A percentile compares a stretch with the other conserved stretches of the same genome.
phyloP scores from a whole-genome alignment of 2,888 invertebrate species.

The Pterobdella sp. region DNA sequence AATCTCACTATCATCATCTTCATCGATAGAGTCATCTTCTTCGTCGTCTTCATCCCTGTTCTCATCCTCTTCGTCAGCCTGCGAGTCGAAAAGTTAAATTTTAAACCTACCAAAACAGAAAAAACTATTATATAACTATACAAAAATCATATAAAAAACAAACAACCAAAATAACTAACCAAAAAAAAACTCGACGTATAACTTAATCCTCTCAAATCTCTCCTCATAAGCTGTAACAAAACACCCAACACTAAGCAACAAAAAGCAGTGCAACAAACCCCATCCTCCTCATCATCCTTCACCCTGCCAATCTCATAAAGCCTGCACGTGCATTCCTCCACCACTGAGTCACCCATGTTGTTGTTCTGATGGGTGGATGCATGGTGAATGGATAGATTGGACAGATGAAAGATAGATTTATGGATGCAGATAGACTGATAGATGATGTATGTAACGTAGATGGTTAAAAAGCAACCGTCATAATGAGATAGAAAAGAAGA shows the following conservation, averaged over 20 bases:
- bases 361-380: constrained; percentile 42
- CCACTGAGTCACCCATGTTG: constrained; percentile 60
- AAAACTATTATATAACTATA: neutral
- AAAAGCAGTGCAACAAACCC: constrained; percentile 54
- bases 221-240: too few species aligned
- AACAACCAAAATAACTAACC: too few species aligned
- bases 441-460: neutral
- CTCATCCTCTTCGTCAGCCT: constrained; percentile 40
- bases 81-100: constrained; percentile 2
- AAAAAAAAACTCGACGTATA: too few species aligned
- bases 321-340: constrained; percentile 80
- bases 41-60: constrained; percentile 40
- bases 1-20: constrained; percentile 17
- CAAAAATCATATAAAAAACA: neutral
- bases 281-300: constrained; percentile 79
- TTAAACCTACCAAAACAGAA: constrained; percentile 18
- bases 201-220: too few species aligned
- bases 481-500: neutral
- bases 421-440: neutral
- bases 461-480: too few species aligned
- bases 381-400: too few species aligned
- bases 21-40: constrained; percentile 33
- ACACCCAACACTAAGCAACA: too few species aligned
- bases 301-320: constrained; percentile 84
- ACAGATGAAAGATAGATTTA: neutral